Percentiles rank a stretch among this genome's conserved stretches.
These are phyloP conservation scores for Cylloceria caligata DNA, from an alignment of 2,888 invertebrate species.

Conservation along the genomic window DNA sequence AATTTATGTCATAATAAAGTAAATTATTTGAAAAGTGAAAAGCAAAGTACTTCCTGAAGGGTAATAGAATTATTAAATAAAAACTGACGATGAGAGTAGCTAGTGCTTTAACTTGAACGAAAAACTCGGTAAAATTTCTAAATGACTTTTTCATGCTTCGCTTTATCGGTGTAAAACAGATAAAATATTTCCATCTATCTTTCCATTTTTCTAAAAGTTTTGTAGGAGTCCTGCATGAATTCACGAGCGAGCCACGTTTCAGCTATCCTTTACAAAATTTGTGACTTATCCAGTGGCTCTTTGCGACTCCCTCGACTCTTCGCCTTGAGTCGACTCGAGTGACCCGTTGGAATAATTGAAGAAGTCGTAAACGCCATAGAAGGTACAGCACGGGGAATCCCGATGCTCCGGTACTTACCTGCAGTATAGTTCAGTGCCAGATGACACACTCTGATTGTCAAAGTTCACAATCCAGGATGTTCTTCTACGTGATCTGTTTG, in stretches of 20 bases:
- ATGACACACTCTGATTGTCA: constrained; percentile 39
- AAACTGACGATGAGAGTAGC: not conserved
- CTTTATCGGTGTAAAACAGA: constrained; percentile 14
- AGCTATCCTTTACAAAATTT: constrained; percentile 58
- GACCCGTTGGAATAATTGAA: constrained; percentile 65
- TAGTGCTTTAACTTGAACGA: not conserved
- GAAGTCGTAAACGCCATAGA: constrained; percentile 42
- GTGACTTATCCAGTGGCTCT: constrained; percentile 47
- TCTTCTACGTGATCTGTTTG: constrained; percentile 61
- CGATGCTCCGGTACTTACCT: no score
- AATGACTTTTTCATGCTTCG: constrained; percentile 28
- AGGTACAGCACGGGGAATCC: no score
- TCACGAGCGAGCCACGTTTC: constrained; percentile 43
- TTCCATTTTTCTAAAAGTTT: constrained; percentile 1
- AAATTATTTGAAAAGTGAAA: not conserved
- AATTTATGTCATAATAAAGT: constrained; percentile 4
- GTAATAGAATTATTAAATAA: constrained; percentile 19
- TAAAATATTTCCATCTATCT: constrained; percentile 41
- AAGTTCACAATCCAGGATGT: constrained; percentile 37
- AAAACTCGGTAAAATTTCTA: constrained; percentile 26
- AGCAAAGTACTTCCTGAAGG: not conserved
- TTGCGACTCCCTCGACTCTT: not conserved
- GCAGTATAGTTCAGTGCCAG: constrained; percentile 26
- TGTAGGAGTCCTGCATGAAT: constrained; percentile 10
- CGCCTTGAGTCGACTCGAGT: constrained; percentile 31